These are phyloP conservation scores for Tragulus kanchil DNA, from an alignment of 2,113 vertebrate species.

Conservation along the genomic window DNA sequence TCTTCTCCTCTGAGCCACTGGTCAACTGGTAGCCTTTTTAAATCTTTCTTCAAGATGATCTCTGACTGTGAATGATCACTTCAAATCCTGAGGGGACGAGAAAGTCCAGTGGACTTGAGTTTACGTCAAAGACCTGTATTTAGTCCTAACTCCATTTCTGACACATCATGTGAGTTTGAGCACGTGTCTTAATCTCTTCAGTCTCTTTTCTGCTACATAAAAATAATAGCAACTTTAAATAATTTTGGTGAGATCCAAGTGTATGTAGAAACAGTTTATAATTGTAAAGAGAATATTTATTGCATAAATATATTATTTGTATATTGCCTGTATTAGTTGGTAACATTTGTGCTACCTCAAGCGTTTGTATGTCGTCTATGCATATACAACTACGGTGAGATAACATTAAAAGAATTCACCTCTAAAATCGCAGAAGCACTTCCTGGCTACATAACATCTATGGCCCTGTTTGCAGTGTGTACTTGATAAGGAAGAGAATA, in stretches of 20 bases:
- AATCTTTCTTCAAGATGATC: not conserved
- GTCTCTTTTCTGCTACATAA: slow-evolving; percentile 34
- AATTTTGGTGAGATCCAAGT: not conserved
- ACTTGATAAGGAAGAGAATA: slow-evolving; percentile 71
- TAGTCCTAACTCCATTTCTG: not conserved
- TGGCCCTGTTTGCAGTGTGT: not conserved
- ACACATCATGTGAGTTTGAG: not conserved
- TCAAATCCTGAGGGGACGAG: not conserved
- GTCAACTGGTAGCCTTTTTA: not conserved
- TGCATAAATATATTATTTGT: not conserved
- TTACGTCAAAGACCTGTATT: not conserved
- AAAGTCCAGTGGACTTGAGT: not conserved
- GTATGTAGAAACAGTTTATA: not conserved
- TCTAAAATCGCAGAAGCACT: slow-evolving; percentile 75
- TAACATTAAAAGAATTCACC: slow-evolving; percentile 74
- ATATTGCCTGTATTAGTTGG: not conserved
- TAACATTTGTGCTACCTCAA: not conserved
- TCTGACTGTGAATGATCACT: not conserved
- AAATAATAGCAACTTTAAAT: slow-evolving; percentile 1
- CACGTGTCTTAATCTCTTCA: not conserved
- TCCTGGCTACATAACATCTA: slow-evolving; percentile 62
- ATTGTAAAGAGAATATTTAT: not conserved
- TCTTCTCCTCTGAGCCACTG: not conserved
- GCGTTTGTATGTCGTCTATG: not conserved
- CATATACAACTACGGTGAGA: slow-evolving; percentile 74